Evolutionary conservation across 2,797 vertebrate species (phyloP).

Genomic region (Hephaestus fuliginosus): DNA sequence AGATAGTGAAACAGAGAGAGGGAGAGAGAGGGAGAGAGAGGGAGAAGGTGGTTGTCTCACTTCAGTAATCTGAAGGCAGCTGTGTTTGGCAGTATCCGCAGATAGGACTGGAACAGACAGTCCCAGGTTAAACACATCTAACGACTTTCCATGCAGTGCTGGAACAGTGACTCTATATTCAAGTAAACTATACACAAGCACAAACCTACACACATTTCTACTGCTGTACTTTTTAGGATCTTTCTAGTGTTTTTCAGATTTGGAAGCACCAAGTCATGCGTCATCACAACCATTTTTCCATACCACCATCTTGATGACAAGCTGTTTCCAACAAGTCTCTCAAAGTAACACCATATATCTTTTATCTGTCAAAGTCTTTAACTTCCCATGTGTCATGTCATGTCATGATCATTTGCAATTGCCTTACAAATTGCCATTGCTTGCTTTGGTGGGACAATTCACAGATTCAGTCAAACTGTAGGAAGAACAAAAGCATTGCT

Average conservation of each 20-base stretch:
- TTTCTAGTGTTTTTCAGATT: background rate
- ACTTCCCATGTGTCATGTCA: no score
- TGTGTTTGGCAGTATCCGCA: constrained; percentile 44
- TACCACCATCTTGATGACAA: background rate
- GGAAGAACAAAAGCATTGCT: background rate
- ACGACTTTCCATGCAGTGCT: constrained; percentile 30
- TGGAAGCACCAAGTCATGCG: background rate
- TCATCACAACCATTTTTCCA: background rate
- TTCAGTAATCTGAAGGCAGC: constrained; percentile 57
- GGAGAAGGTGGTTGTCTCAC: constrained; percentile 55
- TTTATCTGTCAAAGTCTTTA: no score
- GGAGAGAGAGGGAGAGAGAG: constrained; percentile 18
- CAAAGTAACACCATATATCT: background rate
- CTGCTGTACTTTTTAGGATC: background rate
- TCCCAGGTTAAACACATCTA: constrained; percentile 44
- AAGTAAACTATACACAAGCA: constrained; percentile 1
- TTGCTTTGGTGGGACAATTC: background rate
- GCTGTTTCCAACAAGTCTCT: background rate
- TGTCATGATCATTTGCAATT: background rate
- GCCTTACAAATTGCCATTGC: background rate
- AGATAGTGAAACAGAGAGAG: constrained; percentile 22
- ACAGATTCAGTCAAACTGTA: background rate
- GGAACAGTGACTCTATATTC: background rate
- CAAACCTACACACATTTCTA: background rate
- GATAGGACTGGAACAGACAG: constrained; percentile 48